These are phyloP conservation scores for Microplitis manilae DNA, from an alignment of 2,888 invertebrate genomes.

Conservation along the genomic window DNA sequence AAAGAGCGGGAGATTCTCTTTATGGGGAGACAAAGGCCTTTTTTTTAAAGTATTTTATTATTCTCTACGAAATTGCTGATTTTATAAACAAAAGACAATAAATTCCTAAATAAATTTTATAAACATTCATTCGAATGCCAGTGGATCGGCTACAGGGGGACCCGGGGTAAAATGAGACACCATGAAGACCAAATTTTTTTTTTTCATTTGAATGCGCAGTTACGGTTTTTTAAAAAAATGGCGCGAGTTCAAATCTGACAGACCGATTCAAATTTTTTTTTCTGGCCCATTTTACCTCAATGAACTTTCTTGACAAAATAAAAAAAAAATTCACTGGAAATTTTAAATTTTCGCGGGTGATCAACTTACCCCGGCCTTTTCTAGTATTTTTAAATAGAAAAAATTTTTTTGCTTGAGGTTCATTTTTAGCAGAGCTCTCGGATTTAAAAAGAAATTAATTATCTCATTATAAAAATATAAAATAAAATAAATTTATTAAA, in stretches of 20 bases:
- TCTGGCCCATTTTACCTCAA: too few species aligned
- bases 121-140: too few species aligned
- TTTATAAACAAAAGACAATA: conserved; percentile 1
- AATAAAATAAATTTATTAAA: conserved; percentile 5
- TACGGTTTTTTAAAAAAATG: too few species aligned
- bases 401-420: neutral
- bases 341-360: too few species aligned
- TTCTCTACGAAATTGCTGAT: neutral
- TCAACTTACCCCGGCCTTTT: neutral
- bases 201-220: too few species aligned
- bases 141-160: too few species aligned
- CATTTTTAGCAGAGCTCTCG: neutral
- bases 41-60: neutral
- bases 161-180: too few species aligned
- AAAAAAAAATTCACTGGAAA: too few species aligned
- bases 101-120: neutral
- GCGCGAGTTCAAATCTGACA: too few species aligned
- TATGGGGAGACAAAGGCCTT: conserved; percentile 12
- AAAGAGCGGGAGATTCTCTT: conserved; percentile 7
- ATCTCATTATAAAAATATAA: neutral
- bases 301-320: too few species aligned
- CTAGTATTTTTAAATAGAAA: neutral
- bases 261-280: too few species aligned
- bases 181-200: too few species aligned
- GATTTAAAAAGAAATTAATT: neutral